Conservation (phyloP, 92 coral and sea anemone species). For the Epizoanthus fatuus region DNA sequence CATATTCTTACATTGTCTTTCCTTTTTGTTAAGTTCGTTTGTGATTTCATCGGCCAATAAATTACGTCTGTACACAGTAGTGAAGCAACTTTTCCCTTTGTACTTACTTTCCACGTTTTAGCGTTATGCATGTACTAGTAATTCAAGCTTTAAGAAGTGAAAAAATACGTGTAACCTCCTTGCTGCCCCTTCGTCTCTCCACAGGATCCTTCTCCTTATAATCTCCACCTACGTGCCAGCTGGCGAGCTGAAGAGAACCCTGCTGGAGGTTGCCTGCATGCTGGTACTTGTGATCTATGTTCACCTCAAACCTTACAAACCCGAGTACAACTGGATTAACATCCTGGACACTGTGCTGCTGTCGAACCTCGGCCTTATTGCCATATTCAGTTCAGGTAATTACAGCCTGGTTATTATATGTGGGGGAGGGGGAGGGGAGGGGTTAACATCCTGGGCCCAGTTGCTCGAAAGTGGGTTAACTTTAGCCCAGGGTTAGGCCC, state of each 20-base stretch:
- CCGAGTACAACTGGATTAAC: conserved; percentile 77
- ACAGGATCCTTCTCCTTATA: conserved; percentile 56
- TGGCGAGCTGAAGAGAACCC: conserved; percentile 57
- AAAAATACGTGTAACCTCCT: neutral
- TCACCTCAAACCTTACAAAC: conserved; percentile 81
- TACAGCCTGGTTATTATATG: neutral
- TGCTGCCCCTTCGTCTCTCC: neutral
- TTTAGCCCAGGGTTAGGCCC: no score
- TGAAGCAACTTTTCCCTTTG: no score
- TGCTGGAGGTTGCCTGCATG: conserved; percentile 80
- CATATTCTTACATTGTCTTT: no score
- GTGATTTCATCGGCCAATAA: no score
- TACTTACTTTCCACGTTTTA: no score
- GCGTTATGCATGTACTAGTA: no score
- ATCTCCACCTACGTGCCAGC: conserved; percentile 56
- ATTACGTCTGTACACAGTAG: no score
- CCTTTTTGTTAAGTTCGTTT: no score
- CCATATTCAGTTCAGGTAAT: conserved; percentile 49
- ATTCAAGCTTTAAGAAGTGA: neutral
- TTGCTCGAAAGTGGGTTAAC: no score
- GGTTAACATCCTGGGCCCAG: no score
- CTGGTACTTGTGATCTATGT: conserved; percentile 73
- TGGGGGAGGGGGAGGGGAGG: neutral
- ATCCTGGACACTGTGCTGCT: conserved; percentile 70
- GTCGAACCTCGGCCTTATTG: conserved; percentile 60